Base-by-base conservation (phyloP, 2,888 invertebrate species). In the Periphyllus acericola region DNA sequence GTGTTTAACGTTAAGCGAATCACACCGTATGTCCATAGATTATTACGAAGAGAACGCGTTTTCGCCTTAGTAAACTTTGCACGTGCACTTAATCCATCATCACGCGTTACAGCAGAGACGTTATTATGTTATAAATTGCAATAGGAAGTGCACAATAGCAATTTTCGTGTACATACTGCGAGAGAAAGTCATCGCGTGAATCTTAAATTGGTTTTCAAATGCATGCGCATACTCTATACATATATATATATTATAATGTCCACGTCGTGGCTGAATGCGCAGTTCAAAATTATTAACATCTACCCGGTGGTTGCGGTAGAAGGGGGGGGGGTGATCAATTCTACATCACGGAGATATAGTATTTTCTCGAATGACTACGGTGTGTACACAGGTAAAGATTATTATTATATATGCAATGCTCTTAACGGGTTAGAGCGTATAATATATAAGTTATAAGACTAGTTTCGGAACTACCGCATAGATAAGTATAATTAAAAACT, bases 401-500 rank as follows among this genome's bases (percentile, higher is more conserved):
- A 34, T 55, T 32, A 3, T n/a, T 60, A 17, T 78, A 79, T 66
- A 66, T 25, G 68, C 68, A 68, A 68, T n/a, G 34, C 19, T 25
- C 25, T 83, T 25, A 19, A 83, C 36, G 55, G 52, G 55, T 83
- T 55, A 36, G 25, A 25, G 21, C 29, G 14, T 2, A 21, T 21
- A n/a, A n/a, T n/a, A n/a, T 34, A 29, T 11, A 60, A 40, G 29
- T 40, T 75, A 75, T 60, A 66, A 40, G 3, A 66, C 66, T 75
- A 75, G 17, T 36, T 72, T 25, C 19, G 11, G 36, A 36, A 55
- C 55, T 32, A 60, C 52, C 29, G 17, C 34, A 25, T n/a, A 55
- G 60, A 60, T 36, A 21, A 40, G 19, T 29, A 60, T 66, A 60
- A 83, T 83, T 83, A 75, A 83, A 60, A 75, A 83, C 83, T 83